phyloP scores from a whole-genome alignment of 2,113 vertebrate species.

The Climacteris rufus region DNA sequence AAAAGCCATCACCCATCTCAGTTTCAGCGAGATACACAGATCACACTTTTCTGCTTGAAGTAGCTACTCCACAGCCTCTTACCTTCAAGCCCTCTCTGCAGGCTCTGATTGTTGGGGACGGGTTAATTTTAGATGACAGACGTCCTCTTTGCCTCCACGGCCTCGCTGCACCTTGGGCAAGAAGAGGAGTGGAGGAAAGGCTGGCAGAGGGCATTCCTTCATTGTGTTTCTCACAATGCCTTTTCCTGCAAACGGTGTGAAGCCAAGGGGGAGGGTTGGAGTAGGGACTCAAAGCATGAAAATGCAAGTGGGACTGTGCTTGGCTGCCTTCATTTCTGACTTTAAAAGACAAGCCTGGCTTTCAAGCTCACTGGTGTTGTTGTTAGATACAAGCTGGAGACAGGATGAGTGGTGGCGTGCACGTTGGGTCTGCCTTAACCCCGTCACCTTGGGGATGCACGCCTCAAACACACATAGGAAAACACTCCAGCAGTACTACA shows the following conservation, averaged over 20 bases:
- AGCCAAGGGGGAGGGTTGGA: not conserved
- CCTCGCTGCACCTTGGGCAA: not conserved
- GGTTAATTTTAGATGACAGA: not conserved
- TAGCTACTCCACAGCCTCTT: not conserved
- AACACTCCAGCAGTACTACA: not conserved
- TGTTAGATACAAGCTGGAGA: not conserved
- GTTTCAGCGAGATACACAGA: not conserved
- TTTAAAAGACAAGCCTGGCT: not conserved
- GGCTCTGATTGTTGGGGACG: not conserved
- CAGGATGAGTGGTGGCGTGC: not conserved
- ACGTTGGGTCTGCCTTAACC: not conserved
- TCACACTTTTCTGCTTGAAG: constrained; percentile 22
- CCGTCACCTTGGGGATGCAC: not conserved
- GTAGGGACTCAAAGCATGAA: not conserved
- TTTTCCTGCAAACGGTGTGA: not conserved
- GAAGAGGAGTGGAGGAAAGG: not conserved
- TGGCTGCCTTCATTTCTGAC: not conserved
- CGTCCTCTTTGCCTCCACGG: not conserved
- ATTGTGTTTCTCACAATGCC: not conserved
- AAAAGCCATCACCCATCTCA: not conserved
- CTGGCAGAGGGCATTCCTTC: not conserved
- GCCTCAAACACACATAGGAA: fast-evolving
- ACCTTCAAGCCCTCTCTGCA: not conserved
- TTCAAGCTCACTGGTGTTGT: not conserved
- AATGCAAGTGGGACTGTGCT: not conserved